Conservation (phyloP, 2,113 vertebrate genomes). For the Catharus bicknelli region DNA sequence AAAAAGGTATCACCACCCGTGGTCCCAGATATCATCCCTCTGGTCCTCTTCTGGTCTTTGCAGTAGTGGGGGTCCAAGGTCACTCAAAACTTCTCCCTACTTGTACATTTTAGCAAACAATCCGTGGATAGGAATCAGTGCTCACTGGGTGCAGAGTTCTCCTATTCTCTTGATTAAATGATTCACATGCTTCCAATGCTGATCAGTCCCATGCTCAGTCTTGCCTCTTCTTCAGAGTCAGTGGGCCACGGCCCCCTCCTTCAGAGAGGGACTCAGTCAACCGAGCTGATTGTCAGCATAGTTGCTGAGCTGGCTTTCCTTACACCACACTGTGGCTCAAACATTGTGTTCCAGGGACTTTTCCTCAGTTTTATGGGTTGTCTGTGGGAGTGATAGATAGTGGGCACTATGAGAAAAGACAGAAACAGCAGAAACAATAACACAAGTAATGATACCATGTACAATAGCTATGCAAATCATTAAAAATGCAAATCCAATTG, state of each 20-base stretch:
- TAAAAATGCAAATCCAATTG: not conserved
- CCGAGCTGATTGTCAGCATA: not conserved
- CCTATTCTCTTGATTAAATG: not conserved
- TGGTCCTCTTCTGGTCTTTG: not conserved
- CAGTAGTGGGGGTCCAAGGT: not conserved
- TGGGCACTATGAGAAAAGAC: not conserved
- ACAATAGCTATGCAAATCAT: not conserved
- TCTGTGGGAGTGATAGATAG: not conserved
- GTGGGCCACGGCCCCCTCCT: not conserved
- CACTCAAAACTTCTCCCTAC: not conserved
- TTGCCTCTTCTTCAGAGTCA: not conserved
- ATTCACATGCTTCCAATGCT: not conserved
- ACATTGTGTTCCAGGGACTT: not conserved
- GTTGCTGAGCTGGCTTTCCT: not conserved
- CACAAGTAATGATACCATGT: not conserved
- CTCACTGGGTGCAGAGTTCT: not conserved
- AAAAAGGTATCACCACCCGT: accelerated
- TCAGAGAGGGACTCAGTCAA: not conserved
- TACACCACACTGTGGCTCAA: not conserved
- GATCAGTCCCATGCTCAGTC: not conserved
- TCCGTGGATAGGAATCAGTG: not conserved
- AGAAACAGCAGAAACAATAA: not conserved
- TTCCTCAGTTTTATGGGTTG: not conserved
- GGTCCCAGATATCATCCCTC: too few relatives aligned
- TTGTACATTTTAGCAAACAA: not conserved